phyloP scores from a whole-genome alignment of 2,888 invertebrate species.

The Caenorhabditis virilis region DNA sequence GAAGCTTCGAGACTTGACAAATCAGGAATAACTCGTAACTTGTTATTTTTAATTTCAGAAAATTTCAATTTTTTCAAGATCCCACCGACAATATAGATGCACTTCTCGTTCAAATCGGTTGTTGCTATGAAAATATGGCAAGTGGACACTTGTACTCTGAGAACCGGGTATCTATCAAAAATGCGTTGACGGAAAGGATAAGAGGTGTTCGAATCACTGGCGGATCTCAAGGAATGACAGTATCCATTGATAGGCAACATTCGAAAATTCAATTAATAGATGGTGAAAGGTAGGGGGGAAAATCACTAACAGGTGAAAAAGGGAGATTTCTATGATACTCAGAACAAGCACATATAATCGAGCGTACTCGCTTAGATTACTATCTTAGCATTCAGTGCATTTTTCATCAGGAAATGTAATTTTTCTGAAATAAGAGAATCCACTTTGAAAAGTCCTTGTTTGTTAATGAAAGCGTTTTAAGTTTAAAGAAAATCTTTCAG shows the following conservation, averaged over 20 bases:
- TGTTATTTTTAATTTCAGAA: conserved; percentile 2
- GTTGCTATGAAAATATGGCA: conserved; percentile 64
- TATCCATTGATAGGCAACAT: conserved; percentile 27
- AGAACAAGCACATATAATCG: too few species aligned
- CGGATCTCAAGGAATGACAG: conserved; percentile 25
- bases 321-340: too few species aligned
- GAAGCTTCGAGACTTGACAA: conserved; percentile 27
- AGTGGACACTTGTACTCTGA: conserved; percentile 58
- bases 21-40: conserved; percentile 27
- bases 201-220: conserved; percentile 31
- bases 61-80: conserved; percentile 14
- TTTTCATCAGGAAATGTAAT: too few species aligned
- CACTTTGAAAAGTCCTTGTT: too few species aligned
- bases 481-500: conserved; percentile 7
- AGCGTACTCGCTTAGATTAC: too few species aligned
- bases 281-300: conserved; percentile 22
- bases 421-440: too few species aligned
- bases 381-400: too few species aligned
- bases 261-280: conserved; percentile 14
- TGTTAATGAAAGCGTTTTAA: neutral
- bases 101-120: conserved; percentile 59
- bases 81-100: conserved; percentile 50
- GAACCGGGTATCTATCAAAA: conserved; percentile 50
- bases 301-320: too few species aligned
- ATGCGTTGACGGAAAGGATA: conserved; percentile 15